Evolutionary conservation across 2,888 invertebrate species (phyloP), one percentile per base, ranked within the genome.

Genomic region (Azorinus chamasolen): DNA sequence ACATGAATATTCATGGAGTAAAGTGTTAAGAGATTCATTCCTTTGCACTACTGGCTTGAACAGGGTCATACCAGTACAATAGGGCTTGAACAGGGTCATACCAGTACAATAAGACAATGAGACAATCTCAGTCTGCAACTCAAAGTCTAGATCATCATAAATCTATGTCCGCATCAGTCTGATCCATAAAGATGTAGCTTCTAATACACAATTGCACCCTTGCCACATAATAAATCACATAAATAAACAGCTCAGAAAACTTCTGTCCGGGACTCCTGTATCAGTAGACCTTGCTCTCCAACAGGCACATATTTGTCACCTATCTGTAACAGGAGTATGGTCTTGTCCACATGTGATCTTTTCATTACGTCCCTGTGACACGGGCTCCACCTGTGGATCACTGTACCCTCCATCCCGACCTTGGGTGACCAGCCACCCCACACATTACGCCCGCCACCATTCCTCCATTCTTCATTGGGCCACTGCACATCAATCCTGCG

Each of bases 301-400:
- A 98, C 97, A 18, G 98, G 98, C 76, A 99, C 98, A 93, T 96
- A 98, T 89, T 96, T 96, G 88, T 98, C 98, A 18, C 97, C 97
- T 54, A 98, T 96, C 93, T 97, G 97, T n/a, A 99, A 95, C 18
- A 99, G 95, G 20, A 98, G 95, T 73, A 99, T 97, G 61, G 96
- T 97, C 88, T 97, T 96, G 94, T 98, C 98, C 18, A 98, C 96
- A 93, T 98, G 97, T 4, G 98, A 98, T 20, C 98, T 95, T 69
- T 96, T 95, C 85, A 95, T 95, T 0, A 96, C 96, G 92, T 98
- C 97, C 62, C 96, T 95, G 94, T 99, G 98, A 93, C 96, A 97
- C 0, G 98, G 99, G 43, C 96, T 95, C 98, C 99, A 99, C 84
- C 96, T 96, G 93, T 99, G 98, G 12, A 98, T 97, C 12, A 97